A percentile compares a stretch with the other conserved stretches of the same genome.
Conservation (phyloP, 2,113 vertebrate genomes). For the Polypterus bichir region DNA sequence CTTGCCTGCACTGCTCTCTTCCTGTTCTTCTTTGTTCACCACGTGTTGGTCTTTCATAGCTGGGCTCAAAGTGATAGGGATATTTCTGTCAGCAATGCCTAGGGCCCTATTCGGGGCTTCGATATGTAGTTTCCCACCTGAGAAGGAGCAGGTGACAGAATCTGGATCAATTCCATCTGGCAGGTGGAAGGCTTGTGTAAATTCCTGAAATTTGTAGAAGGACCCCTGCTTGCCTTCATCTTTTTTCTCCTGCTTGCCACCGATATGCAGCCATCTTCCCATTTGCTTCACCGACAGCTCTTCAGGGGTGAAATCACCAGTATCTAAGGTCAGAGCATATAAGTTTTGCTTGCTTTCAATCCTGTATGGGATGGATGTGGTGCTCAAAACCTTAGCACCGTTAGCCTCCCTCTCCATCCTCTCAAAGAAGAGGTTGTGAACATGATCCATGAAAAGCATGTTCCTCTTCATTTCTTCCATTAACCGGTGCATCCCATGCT, state of each 20-base stretch:
- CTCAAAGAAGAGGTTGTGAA: constrained; percentile 50
- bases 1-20: background rate
- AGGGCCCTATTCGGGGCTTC: constrained; percentile 31
- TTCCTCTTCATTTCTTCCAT: constrained; percentile 48
- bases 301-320: constrained; percentile 37
- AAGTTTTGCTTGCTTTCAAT: constrained; percentile 19
- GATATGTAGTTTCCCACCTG: constrained; percentile 44
- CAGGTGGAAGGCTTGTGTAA: constrained; percentile 53
- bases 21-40: background rate
- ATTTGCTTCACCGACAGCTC: constrained; percentile 54
- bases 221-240: constrained; percentile 45
- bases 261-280: constrained; percentile 49
- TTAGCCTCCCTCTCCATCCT: constrained; percentile 36
- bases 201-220: constrained; percentile 46
- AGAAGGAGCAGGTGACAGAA: constrained; percentile 44
- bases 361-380: constrained; percentile 42
- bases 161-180: constrained; percentile 40
- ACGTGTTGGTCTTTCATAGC: too few relatives aligned
- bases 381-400: constrained; percentile 12
- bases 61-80: too few relatives aligned
- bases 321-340: constrained; percentile 51
- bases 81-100: background rate
- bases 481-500: constrained; percentile 49
- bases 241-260: constrained; percentile 48
- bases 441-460: constrained; percentile 46